Evolutionary conservation across 2,888 invertebrate genomes (phyloP).

Genomic region (Bombyx huttoni): DNA sequence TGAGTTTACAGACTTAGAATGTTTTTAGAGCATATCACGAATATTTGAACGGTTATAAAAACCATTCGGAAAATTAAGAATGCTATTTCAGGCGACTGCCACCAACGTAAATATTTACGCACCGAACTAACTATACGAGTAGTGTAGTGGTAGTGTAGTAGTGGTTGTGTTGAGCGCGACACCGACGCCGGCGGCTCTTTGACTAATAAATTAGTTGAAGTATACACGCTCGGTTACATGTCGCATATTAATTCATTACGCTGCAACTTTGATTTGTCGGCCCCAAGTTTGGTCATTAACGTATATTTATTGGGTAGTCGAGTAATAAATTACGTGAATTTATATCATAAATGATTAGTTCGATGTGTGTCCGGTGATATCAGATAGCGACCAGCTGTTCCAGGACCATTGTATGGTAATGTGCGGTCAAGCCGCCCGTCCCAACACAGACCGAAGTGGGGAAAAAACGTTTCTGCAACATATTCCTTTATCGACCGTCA

Average conservation of each 20-base stretch:
- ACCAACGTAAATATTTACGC: too few relatives aligned
- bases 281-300: slow-evolving; percentile 9
- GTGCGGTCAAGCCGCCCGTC: slow-evolving; percentile 11
- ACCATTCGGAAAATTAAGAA: too few relatives aligned
- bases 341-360: slow-evolving; percentile 4
- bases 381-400: slow-evolving; percentile 21
- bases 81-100: too few relatives aligned
- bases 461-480: background rate
- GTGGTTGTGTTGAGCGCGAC: background rate
- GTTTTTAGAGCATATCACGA: too few relatives aligned
- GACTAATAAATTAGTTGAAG: background rate
- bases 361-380: background rate
- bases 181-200: background rate
- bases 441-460: slow-evolving; percentile 3
- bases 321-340: slow-evolving; percentile 11
- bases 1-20: too few relatives aligned
- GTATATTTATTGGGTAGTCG: slow-evolving; percentile 11
- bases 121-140: too few relatives aligned
- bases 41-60: too few relatives aligned
- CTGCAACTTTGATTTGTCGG: slow-evolving; percentile 12
- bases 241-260: slow-evolving; percentile 10
- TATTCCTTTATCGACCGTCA: slow-evolving; percentile 1
- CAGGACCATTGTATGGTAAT: slow-evolving; percentile 45
- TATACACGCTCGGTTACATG: background rate
- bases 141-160: too few relatives aligned